phyloP scores from a whole-genome alignment of 2,113 vertebrate genomes.

The Salvelinus sp. region DNA sequence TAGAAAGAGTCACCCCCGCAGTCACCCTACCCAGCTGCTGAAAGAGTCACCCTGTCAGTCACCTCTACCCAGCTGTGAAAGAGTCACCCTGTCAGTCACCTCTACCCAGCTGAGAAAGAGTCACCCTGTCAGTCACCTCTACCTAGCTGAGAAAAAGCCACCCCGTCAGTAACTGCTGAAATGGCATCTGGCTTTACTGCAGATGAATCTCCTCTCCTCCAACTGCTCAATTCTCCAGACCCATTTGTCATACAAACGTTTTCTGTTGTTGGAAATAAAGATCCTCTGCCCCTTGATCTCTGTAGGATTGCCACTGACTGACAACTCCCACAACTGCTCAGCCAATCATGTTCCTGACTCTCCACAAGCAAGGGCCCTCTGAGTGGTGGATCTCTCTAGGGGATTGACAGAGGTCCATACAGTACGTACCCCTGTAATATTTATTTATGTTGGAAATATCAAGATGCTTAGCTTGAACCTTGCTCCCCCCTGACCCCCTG shows the following conservation, averaged over 20 bases:
- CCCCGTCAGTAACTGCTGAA: constrained; percentile 6
- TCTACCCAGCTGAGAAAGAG: constrained; percentile 7
- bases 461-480: constrained; percentile 51
- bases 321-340: constrained; percentile 28
- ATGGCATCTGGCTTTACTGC: neutral
- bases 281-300: constrained; percentile 39
- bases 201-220: constrained; percentile 1
- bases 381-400: constrained; percentile 26
- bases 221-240: constrained; percentile 33
- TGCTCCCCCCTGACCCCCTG: constrained; percentile 34
- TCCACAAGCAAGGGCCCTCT: constrained; percentile 30
- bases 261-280: constrained; percentile 25
- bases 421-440: constrained; percentile 12
- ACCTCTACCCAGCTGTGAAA: too few relatives aligned
- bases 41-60: too few relatives aligned
- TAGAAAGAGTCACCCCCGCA: too few relatives aligned
- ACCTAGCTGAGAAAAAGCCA: constrained; percentile 6
- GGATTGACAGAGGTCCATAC: constrained; percentile 18
- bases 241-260: constrained; percentile 32
- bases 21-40: too few relatives aligned
- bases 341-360: constrained; percentile 45
- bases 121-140: constrained; percentile 13
- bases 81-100: too few relatives aligned
- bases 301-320: constrained; percentile 37
- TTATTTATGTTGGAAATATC: constrained; percentile 64